A percentile compares a stretch with the other conserved stretches of the same genome.
These are phyloP conservation scores for Belonocnema kinseyi DNA, from an alignment of 1,140 invertebrate genomes.

Conservation along the genomic window DNA sequence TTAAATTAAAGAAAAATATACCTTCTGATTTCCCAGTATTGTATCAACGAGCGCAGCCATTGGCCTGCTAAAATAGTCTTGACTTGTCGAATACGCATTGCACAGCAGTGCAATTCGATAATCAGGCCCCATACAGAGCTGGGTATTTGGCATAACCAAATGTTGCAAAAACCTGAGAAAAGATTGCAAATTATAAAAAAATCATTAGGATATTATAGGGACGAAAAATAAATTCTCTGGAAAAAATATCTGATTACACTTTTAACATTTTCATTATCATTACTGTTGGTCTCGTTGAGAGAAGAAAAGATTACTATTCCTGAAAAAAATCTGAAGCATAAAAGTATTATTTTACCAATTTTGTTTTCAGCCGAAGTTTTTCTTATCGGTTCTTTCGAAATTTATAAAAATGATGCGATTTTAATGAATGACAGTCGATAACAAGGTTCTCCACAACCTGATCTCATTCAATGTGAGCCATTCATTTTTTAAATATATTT, in stretches of 20 bases:
- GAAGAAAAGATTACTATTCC: too few relatives aligned
- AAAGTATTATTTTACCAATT: too few relatives aligned
- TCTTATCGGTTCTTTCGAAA: not conserved
- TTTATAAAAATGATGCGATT: not conserved
- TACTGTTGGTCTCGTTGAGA: too few relatives aligned
- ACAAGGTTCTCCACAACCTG: not conserved
- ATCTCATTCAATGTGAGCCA: too few relatives aligned
- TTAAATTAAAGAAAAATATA: not conserved
- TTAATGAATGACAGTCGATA: not conserved
- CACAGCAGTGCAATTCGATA: slow-evolving; percentile 94
- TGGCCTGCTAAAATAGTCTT: slow-evolving; percentile 88
- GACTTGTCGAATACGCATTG: slow-evolving; percentile 95
- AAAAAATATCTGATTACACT: not conserved
- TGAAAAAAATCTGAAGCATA: too few relatives aligned
- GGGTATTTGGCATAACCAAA: slow-evolving; percentile 83
- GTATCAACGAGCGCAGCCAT: slow-evolving; percentile 93
- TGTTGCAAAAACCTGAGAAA: slow-evolving; percentile 86
- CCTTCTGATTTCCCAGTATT: slow-evolving; percentile 87
- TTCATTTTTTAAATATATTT: too few relatives aligned
- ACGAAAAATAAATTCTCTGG: slow-evolving; percentile 14
- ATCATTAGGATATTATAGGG: slow-evolving; percentile 28
- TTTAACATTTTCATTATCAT: too few relatives aligned
- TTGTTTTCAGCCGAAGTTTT: too few relatives aligned
- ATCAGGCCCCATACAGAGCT: slow-evolving; percentile 85
- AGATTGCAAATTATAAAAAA: slow-evolving; percentile 35